A percentile compares a stretch with the other conserved stretches of the same genome.
Conservation (phyloP, 2,888 invertebrate species). For the Rhaphigaster nebulosa region DNA sequence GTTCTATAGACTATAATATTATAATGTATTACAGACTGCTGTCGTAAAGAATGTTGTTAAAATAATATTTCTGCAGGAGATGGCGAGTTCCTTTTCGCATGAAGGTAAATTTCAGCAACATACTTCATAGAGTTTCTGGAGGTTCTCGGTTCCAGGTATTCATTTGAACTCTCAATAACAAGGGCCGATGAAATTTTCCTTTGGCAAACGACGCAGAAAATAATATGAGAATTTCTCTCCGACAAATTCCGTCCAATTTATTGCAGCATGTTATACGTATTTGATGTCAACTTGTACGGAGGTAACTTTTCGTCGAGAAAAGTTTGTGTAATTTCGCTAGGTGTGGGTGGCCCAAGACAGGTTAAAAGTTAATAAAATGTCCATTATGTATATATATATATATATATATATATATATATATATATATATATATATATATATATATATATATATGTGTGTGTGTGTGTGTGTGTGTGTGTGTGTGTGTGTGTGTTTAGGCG, state of each 20-base stretch:
- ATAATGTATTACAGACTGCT: neutral
- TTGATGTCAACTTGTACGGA: neutral
- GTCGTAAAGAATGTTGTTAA: neutral
- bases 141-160: neutral
- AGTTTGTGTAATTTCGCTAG: neutral
- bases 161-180: neutral
- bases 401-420: too few species aligned
- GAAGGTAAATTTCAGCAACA: neutral
- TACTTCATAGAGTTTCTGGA: too few species aligned
- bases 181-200: neutral
- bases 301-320: neutral
- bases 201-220: neutral
- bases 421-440: too few species aligned
- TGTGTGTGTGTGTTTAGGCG: too few species aligned
- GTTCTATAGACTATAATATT: too few species aligned
- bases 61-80: neutral
- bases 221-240: neutral
- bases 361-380: neutral
- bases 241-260: neutral
- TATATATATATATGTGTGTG: too few species aligned
- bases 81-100: neutral
- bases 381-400: too few species aligned
- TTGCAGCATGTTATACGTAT: neutral
- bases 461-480: too few species aligned
- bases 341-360: neutral